phyloP scores from a whole-genome alignment of 2,797 vertebrate genomes.

The Malacoctenus gilli region DNA sequence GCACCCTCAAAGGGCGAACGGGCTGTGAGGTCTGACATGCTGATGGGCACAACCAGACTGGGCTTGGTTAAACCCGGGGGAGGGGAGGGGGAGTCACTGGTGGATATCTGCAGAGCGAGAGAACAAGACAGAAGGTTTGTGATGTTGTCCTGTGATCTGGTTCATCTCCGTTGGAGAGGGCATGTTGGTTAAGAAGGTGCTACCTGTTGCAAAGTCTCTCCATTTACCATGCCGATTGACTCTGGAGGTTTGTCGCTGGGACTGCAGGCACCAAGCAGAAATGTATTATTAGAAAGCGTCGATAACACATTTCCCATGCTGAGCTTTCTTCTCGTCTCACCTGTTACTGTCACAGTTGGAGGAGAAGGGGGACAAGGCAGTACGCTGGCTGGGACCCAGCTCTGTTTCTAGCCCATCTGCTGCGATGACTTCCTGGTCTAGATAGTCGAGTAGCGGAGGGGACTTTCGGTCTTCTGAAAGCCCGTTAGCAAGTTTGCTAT shows the following conservation, averaged over 20 bases:
- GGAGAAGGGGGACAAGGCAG: slow-evolving; percentile 84
- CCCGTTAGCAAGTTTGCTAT: slow-evolving; percentile 85
- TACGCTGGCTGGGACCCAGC: slow-evolving; percentile 78
- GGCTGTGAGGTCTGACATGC: slow-evolving; percentile 90
- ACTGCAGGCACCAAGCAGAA: slow-evolving; percentile 72
- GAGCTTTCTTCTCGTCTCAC: slow-evolving; percentile 58
- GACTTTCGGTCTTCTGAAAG: slow-evolving; percentile 91
- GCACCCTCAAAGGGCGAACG: slow-evolving; percentile 96
- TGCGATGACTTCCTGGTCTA: slow-evolving; percentile 89
- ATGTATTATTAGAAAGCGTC: not conserved
- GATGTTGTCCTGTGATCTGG: not conserved
- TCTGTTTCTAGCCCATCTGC: slow-evolving; percentile 89
- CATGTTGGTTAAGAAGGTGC: slow-evolving; percentile 27
- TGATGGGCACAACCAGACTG: slow-evolving; percentile 92
- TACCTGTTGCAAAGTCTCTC: slow-evolving; percentile 96
- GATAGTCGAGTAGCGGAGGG: slow-evolving; percentile 88
- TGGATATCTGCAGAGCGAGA: slow-evolving; percentile 82
- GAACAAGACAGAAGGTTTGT: slow-evolving; percentile 45
- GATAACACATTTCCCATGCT: no score
- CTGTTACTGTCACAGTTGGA: slow-evolving; percentile 83
- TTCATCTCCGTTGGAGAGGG: no score
- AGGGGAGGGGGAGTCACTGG: slow-evolving; percentile 95
- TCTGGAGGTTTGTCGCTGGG: slow-evolving; percentile 96
- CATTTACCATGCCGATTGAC: slow-evolving; percentile 93
- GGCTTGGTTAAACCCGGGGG: slow-evolving; percentile 94